A percentile compares a stretch with the other conserved stretches of the same genome.
These are phyloP conservation scores for Aldabrachelys gigantea DNA, from an alignment of 2,113 vertebrate genomes.

Conservation along the genomic window DNA sequence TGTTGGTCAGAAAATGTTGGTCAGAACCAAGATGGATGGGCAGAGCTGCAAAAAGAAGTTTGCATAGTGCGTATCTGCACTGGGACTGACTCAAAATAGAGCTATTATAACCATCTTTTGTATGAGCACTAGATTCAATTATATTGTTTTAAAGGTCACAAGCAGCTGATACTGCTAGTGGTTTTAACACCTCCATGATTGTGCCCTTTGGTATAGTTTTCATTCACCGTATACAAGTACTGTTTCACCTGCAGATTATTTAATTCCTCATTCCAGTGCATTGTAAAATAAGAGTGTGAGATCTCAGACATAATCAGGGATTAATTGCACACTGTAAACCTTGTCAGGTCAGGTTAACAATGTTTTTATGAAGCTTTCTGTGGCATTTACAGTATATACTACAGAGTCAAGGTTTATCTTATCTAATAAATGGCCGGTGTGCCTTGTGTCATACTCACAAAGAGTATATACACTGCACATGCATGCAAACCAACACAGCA, in stretches of 20 bases:
- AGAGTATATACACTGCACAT: not conserved
- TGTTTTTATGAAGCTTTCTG: not conserved
- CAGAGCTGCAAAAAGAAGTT: rapidly evolving
- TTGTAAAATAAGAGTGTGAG: not conserved
- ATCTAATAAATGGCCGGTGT: not conserved
- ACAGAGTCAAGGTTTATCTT: not conserved
- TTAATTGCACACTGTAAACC: not conserved
- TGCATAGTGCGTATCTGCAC: not conserved
- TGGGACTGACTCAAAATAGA: not conserved
- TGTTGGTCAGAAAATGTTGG: not conserved
- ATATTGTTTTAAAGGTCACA: not conserved
- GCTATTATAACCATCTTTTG: not conserved
- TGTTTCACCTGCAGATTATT: not conserved
- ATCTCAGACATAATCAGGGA: not conserved
- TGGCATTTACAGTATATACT: not conserved
- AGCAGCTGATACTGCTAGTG: not conserved
- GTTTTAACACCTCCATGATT: not conserved
- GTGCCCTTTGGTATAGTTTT: not conserved
- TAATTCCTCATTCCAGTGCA: not conserved
- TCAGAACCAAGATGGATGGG: not conserved
- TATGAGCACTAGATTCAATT: not conserved
- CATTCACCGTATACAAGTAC: not conserved
- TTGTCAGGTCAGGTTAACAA: not conserved
- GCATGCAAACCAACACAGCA: not conserved
- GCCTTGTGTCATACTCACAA: not conserved